A percentile compares a stretch with the other conserved stretches of the same genome.
Evolutionary conservation across 1,140 invertebrate genomes (phyloP).

Genomic region (Melitaea cinxia): DNA sequence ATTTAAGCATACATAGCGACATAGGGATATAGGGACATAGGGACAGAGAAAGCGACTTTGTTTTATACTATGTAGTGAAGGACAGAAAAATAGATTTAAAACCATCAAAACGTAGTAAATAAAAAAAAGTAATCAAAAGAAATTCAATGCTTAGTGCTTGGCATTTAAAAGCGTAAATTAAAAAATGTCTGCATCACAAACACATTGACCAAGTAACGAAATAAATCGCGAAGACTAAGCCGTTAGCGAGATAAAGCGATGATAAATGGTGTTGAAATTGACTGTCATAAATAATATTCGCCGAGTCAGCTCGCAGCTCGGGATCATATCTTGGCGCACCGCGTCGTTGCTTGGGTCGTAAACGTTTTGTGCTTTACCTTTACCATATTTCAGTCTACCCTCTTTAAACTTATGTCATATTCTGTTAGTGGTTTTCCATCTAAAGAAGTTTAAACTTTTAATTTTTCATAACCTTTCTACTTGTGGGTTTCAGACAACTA

Average conservation of each 20-base stretch:
- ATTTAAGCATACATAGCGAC: too few relatives aligned
- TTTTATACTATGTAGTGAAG: too few relatives aligned
- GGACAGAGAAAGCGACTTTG: too few relatives aligned
- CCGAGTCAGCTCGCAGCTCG: constrained; percentile 11
- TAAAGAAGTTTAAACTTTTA: too few relatives aligned
- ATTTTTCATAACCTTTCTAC: too few relatives aligned
- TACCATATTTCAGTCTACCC: background rate
- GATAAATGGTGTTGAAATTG: constrained; percentile 25
- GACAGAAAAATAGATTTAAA: too few relatives aligned
- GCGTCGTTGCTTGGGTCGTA: background rate
- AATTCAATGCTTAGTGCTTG: too few relatives aligned
- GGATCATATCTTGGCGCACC: constrained; percentile 21
- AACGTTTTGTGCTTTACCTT: background rate
- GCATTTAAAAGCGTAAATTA: too few relatives aligned
- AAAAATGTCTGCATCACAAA: background rate
- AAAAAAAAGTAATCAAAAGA: too few relatives aligned
- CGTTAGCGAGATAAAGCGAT: constrained; percentile 18
- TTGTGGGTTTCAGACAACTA: too few relatives aligned
- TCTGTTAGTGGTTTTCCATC: background rate
- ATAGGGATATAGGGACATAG: too few relatives aligned
- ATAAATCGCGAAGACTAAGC: constrained; percentile 8
- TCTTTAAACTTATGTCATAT: background rate
- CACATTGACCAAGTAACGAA: background rate
- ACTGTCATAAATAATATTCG: constrained; percentile 27
- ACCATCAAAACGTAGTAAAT: too few relatives aligned